Conservation (phyloP, 2,888 invertebrate species). For the Epirrhoe tristata region DNA sequence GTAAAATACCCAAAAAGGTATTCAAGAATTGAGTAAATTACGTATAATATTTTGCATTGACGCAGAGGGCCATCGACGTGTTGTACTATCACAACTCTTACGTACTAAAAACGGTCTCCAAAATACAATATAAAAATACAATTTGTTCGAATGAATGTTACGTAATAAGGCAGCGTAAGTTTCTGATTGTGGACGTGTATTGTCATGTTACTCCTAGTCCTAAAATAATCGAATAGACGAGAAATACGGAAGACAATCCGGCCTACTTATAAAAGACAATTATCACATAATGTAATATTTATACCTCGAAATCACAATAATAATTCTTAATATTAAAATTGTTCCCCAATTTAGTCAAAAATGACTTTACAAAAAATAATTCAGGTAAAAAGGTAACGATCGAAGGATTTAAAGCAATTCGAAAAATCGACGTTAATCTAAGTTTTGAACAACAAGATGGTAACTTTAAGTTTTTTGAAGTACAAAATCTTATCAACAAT, state of each 20-base stretch:
- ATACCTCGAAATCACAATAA: conserved; percentile 82
- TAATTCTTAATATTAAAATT: conserved; percentile 80
- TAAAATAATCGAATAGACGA: conserved; percentile 30
- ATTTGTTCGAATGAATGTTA: conserved; percentile 64
- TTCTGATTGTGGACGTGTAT: conserved; percentile 60
- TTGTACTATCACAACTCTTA: conserved; percentile 72
- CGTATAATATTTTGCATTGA: conserved; percentile 60
- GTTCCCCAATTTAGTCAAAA: conserved; percentile 78
- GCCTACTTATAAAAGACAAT: conserved; percentile 67
- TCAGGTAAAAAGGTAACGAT: conserved; percentile 84
- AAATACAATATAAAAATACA: conserved; percentile 57
- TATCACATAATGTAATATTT: conserved; percentile 81
- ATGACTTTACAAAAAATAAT: conserved; percentile 72
- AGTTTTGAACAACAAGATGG: conserved; percentile 81
- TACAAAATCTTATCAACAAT: conserved; percentile 56
- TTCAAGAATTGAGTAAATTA: conserved; percentile 32
- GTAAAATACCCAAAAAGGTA: conserved; percentile 31
- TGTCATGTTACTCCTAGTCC: conserved; percentile 66
- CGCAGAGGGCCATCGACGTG: conserved; percentile 59
- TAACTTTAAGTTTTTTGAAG: conserved; percentile 78
- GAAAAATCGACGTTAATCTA: conserved; percentile 69
- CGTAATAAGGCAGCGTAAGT: conserved; percentile 61
- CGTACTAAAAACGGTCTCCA: conserved; percentile 55
- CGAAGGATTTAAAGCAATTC: conserved; percentile 79
- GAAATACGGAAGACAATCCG: conserved; percentile 73